These are phyloP conservation scores for Lepidurus arcticus DNA, from an alignment of 1,140 invertebrate genomes.

Conservation along the genomic window DNA sequence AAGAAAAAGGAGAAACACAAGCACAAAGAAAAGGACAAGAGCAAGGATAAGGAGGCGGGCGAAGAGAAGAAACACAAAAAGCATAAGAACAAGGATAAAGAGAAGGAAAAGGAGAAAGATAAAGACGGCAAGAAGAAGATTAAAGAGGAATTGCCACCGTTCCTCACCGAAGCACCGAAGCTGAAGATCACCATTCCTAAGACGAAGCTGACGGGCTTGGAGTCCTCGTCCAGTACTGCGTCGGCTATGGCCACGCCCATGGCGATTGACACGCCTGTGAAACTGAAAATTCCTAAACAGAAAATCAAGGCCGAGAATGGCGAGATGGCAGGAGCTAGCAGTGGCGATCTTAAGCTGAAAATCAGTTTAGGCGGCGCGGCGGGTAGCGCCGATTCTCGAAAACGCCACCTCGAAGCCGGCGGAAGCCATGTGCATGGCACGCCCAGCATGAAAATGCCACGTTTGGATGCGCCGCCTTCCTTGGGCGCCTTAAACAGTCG, in stretches of 20 bases:
- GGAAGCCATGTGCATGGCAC: background rate
- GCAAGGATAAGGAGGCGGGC: constrained; percentile 30
- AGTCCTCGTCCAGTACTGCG: background rate
- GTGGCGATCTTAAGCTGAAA: background rate
- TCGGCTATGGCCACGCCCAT: background rate
- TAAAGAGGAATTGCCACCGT: constrained; percentile 17
- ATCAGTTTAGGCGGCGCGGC: background rate
- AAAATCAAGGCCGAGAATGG: background rate
- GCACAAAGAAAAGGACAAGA: constrained; percentile 32
- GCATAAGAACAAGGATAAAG: constrained; percentile 33
- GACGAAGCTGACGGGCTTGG: background rate
- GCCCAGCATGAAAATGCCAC: background rate
- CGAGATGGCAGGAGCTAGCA: background rate
- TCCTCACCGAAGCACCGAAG: background rate
- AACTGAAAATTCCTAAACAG: background rate
- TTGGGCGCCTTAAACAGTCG: background rate
- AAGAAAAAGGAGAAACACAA: constrained; percentile 32
- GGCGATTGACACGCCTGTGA: background rate
- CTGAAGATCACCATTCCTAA: background rate
- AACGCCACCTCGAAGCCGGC: background rate
- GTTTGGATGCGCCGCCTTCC: background rate
- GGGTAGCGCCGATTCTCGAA: background rate
- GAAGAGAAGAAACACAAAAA: constrained; percentile 32
- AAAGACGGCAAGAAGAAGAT: constrained; percentile 19
- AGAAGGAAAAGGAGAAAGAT: constrained; percentile 31